Conservation (phyloP, 2,888 invertebrate genomes). For the Rhamnusium bicolor region DNA sequence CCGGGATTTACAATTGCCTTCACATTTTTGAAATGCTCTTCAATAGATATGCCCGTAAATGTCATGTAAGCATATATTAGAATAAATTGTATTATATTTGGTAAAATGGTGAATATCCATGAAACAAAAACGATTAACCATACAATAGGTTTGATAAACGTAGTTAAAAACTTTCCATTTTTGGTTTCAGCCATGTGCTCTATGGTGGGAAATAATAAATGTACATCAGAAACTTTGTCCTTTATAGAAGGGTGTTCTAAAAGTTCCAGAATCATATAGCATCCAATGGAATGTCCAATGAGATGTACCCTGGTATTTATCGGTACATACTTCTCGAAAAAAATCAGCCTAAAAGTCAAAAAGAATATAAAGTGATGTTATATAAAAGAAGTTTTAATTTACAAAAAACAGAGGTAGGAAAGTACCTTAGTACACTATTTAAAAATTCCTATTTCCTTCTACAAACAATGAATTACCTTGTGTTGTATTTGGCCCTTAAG, state of each 20-base stretch:
- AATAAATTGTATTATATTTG: conserved; percentile 71
- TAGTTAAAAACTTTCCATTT: conserved; percentile 82
- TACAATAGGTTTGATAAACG: conserved; percentile 74
- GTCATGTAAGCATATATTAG: conserved; percentile 75
- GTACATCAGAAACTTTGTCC: conserved; percentile 76
- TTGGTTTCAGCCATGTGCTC: conserved; percentile 85
- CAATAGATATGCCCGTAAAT: conserved; percentile 74
- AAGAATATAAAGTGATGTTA: too few relatives aligned
- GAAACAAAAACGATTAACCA: conserved; percentile 71
- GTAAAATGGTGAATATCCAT: conserved; percentile 74
- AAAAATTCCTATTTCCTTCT: not conserved
- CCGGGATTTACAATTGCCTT: conserved; percentile 75
- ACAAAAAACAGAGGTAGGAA: too few relatives aligned
- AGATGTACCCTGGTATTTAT: conserved; percentile 83
- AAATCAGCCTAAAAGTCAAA: conserved; percentile 74
- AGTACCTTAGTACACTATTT: too few relatives aligned
- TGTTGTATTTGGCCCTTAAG: conserved; percentile 86
- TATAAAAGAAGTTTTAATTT: too few relatives aligned
- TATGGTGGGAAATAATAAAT: conserved; percentile 89
- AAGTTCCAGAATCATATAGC: conserved; percentile 86
- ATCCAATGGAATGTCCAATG: conserved; percentile 93
- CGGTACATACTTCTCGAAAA: conserved; percentile 82
- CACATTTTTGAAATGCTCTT: conserved; percentile 72
- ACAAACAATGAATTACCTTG: conserved; percentile 73
- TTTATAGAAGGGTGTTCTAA: conserved; percentile 76